phyloP scores from a whole-genome alignment of 2,888 invertebrate species.

The Subacronicta megacephala region DNA sequence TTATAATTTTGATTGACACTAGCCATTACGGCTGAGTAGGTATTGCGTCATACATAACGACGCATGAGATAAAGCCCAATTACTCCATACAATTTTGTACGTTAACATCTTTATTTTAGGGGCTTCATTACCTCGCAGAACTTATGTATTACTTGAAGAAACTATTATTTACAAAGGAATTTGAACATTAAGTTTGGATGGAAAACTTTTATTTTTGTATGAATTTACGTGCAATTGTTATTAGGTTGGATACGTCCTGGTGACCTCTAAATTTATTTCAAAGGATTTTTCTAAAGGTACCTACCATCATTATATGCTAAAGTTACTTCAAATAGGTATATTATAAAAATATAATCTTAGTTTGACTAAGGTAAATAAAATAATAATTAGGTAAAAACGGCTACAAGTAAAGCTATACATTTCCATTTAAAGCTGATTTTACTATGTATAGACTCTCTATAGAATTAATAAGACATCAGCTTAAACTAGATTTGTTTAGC shows the following conservation, averaged over 20 bases:
- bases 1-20: slow-evolving; percentile 89
- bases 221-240: slow-evolving; percentile 42
- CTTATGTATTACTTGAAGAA: slow-evolving; percentile 47
- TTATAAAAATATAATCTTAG: too few relatives aligned
- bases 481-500: too few relatives aligned
- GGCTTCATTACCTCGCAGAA: slow-evolving; percentile 31
- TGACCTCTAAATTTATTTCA: slow-evolving; percentile 39
- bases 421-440: too few relatives aligned
- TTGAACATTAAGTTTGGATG: slow-evolving; percentile 56
- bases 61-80: slow-evolving; percentile 70
- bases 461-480: too few relatives aligned
- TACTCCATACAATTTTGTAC: slow-evolving; percentile 52
- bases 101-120: slow-evolving; percentile 40
- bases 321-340: too few relatives aligned
- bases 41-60: slow-evolving; percentile 86
- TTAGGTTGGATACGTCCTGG: slow-evolving; percentile 37
- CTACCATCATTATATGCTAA: too few relatives aligned
- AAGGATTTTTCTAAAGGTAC: slow-evolving; percentile 10
- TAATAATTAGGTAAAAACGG: too few relatives aligned
- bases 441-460: too few relatives aligned
- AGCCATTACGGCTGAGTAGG: slow-evolving; percentile 86
- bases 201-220: slow-evolving; percentile 48
- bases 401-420: too few relatives aligned
- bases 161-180: slow-evolving; percentile 56
- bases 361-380: too few relatives aligned